These are phyloP conservation scores for Tromatobia lineatoria DNA, from an alignment of 2,888 invertebrate genomes.

Conservation along the genomic window DNA sequence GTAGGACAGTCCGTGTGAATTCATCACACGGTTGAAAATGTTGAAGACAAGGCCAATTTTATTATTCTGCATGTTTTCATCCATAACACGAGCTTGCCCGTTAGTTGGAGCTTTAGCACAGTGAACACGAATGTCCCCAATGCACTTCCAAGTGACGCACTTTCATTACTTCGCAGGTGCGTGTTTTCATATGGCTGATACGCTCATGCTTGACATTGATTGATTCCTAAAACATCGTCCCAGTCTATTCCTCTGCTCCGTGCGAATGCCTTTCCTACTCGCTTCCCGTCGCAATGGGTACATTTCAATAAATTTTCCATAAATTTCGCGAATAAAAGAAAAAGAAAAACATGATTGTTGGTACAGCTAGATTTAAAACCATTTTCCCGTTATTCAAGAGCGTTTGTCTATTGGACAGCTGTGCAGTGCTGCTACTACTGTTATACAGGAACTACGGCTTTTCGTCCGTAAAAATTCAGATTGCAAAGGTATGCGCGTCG, in stretches of 20 bases:
- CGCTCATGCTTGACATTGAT: constrained; percentile 3
- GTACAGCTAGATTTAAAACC: neutral
- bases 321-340: neutral
- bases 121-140: neutral
- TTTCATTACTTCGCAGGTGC: neutral
- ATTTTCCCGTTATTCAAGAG: neutral
- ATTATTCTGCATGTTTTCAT: constrained; percentile 1
- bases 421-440: neutral
- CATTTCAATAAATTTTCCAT: neutral
- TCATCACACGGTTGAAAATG: neutral
- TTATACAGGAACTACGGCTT: neutral
- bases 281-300: neutral
- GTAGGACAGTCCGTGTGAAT: neutral
- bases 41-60: neutral
- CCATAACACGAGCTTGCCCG: neutral
- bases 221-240: neutral
- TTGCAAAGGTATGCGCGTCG: constrained; percentile 42
- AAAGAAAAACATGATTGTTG: neutral
- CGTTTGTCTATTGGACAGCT: neutral
- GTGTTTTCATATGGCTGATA: constrained; percentile 1
- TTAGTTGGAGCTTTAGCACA: neutral
- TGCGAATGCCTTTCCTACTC: neutral
- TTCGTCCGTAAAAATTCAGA: neutral
- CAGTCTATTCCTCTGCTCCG: neutral
- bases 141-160: neutral